phyloP scores from a whole-genome alignment of 2,113 vertebrate genomes.

The Alethe diademata region DNA sequence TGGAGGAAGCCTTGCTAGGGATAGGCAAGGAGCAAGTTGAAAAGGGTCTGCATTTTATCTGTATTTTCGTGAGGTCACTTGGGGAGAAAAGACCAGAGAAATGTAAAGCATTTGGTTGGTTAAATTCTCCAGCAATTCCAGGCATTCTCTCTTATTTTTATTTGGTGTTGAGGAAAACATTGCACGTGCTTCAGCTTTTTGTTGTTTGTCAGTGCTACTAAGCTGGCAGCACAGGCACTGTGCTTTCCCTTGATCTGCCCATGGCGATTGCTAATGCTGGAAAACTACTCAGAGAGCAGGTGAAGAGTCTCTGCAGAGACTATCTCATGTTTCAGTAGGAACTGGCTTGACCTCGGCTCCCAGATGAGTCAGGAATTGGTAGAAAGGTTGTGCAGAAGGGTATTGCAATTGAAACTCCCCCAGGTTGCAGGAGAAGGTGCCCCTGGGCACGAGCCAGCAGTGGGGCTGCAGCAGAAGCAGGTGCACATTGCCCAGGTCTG shows the following conservation, averaged over 20 bases:
- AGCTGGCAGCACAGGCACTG: not conserved
- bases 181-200: not conserved
- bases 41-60: not conserved
- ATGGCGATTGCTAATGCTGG: not conserved
- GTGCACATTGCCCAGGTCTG: not conserved
- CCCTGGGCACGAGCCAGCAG: fast-evolving
- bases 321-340: not conserved
- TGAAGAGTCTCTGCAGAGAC: not conserved
- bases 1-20: not conserved
- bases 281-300: not conserved
- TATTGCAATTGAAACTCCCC: not conserved
- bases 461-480: not conserved
- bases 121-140: conserved; percentile 33
- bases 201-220: not conserved
- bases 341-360: not conserved
- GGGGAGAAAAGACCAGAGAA: conserved; percentile 22
- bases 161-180: not conserved
- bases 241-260: not conserved
- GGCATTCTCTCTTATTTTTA: conserved; percentile 30
- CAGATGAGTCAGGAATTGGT: not conserved
- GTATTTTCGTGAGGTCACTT: not conserved
- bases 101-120: conserved; percentile 22
- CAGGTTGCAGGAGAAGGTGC: not conserved
- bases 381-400: not conserved
- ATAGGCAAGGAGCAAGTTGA: not conserved